phyloP scores from a whole-genome alignment of 2,888 invertebrate species.

The Andrena trimmerana region DNA sequence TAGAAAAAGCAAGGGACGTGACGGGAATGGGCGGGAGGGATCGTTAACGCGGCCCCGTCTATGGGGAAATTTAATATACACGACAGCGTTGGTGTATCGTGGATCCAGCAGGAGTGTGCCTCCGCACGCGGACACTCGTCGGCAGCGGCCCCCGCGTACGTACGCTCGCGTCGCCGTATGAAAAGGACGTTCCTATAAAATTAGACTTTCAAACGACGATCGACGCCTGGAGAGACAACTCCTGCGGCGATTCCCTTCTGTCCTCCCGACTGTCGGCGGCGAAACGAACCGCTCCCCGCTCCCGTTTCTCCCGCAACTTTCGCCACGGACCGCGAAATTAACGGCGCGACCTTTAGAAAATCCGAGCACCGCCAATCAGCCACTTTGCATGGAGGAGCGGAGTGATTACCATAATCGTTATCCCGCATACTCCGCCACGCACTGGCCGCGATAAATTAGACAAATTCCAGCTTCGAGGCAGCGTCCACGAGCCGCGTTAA shows the following conservation, averaged over 20 bases:
- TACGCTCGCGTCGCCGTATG: slow-evolving; percentile 7
- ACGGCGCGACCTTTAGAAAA: background rate
- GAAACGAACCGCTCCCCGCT: background rate
- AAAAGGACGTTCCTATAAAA: slow-evolving; percentile 57
- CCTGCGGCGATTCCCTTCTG: background rate
- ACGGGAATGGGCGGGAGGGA: slow-evolving; percentile 12
- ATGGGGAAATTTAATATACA: slow-evolving; percentile 29
- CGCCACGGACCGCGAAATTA: background rate
- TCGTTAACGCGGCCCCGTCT: slow-evolving; percentile 17
- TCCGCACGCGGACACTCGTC: background rate
- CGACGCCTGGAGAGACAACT: slow-evolving; percentile 43
- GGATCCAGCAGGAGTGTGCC: slow-evolving; percentile 14
- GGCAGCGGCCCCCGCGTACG: background rate
- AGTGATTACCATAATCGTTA: slow-evolving; percentile 29
- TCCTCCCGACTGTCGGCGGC: background rate
- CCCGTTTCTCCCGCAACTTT: background rate
- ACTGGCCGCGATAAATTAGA: slow-evolving; percentile 22
- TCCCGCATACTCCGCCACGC: background rate
- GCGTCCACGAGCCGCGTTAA: background rate
- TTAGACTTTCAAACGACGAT: slow-evolving; percentile 70
- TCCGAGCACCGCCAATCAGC: background rate
- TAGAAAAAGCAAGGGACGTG: slow-evolving; percentile 23
- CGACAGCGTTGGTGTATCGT: background rate
- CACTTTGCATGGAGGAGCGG: slow-evolving; percentile 4
- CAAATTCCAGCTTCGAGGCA: slow-evolving; percentile 14